phyloP scores from a whole-genome alignment of 2,113 vertebrate species.

The Tetrax tetrax region DNA sequence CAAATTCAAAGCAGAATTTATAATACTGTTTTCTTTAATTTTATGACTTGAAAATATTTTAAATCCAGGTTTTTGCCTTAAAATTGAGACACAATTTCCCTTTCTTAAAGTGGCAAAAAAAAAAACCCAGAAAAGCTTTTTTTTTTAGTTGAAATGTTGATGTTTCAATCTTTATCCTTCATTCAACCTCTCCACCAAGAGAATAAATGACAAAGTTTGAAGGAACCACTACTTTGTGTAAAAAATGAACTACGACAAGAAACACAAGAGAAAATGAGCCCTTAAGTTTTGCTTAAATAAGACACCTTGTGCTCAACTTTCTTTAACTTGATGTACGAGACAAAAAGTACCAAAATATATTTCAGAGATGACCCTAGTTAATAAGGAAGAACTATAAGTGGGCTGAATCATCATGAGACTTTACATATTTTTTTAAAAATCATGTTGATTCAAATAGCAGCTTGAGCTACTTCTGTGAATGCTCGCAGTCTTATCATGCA shows the following conservation, averaged over 20 bases:
- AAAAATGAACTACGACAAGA: background rate
- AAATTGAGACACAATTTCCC: background rate
- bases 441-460: too few species aligned
- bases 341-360: too few species aligned
- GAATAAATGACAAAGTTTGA: background rate
- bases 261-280: background rate
- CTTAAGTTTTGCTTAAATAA: background rate
- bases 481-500: too few species aligned
- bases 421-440: accelerated
- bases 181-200: background rate
- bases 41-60: background rate
- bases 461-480: background rate
- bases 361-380: too few species aligned
- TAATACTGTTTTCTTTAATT: background rate
- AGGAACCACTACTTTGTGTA: background rate
- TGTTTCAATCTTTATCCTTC: background rate
- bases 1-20: background rate
- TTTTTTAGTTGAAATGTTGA: background rate
- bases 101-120: background rate
- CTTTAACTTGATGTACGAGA: background rate
- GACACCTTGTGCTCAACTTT: background rate
- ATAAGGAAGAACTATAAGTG: background rate
- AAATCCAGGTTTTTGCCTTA: background rate
- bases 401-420: background rate
- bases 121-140: accelerated